A percentile compares a stretch with the other conserved stretches of the same genome.
These are phyloP conservation scores for Acronicta psi DNA, from an alignment of 2,888 invertebrate species.

Conservation along the genomic window DNA sequence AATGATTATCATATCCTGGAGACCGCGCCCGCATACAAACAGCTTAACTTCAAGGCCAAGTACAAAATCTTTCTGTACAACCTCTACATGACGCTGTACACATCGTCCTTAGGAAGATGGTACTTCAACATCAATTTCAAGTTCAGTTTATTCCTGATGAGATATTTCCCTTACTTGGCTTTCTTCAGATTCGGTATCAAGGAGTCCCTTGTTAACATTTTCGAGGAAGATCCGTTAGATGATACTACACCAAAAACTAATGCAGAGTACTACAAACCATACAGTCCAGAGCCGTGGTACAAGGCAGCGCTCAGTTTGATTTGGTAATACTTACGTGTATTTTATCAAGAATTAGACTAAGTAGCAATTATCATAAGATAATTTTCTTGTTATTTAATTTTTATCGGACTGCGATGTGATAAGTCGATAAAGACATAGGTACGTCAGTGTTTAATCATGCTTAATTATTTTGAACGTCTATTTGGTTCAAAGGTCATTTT, in stretches of 20 bases:
- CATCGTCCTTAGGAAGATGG: conserved; percentile 86
- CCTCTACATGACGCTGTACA: conserved; percentile 70
- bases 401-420: conserved; percentile 13
- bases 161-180: conserved; percentile 91
- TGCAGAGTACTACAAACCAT: conserved; percentile 68
- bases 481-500: no score
- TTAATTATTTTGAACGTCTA: no score
- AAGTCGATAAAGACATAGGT: background rate
- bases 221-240: conserved; percentile 77
- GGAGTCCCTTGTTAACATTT: conserved; percentile 90
- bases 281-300: conserved; percentile 67
- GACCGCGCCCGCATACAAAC: conserved; percentile 81
- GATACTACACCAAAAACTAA: conserved; percentile 74
- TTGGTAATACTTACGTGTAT: conserved; percentile 59
- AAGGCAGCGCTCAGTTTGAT: conserved; percentile 61
- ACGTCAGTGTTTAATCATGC: no score
- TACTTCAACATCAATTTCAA: conserved; percentile 90
- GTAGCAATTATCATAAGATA: conserved; percentile 12
- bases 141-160: conserved; percentile 89
- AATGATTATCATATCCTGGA: conserved; percentile 80
- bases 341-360: conserved; percentile 2
- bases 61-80: conserved; percentile 67
- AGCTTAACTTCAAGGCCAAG: conserved; percentile 65
- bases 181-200: conserved; percentile 90
- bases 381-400: conserved; percentile 2